Evolutionary conservation across 23 tunicate species (phyloP).

Genomic region (Ascidia mentula): DNA sequence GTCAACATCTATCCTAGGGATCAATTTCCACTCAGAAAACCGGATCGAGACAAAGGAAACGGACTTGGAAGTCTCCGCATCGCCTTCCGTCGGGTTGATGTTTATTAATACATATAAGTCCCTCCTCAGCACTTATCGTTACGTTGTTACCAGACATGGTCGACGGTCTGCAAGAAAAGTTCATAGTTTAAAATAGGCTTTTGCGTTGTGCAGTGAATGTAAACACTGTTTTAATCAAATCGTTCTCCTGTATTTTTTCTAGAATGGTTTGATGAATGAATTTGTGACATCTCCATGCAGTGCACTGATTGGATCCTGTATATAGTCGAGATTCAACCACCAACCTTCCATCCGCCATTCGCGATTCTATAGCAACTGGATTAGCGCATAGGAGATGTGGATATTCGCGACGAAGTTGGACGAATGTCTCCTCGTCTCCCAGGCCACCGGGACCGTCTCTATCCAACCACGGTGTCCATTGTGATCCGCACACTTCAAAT

Average conservation of each 20-base stretch:
- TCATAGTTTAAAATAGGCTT: too few species aligned
- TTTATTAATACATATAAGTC: conserved; percentile 36
- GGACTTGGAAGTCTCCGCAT: conserved; percentile 72
- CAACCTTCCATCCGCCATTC: conserved; percentile 60
- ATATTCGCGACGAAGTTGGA: conserved; percentile 14
- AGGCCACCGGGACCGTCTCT: conserved; percentile 54
- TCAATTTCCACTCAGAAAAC: neutral
- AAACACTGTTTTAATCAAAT: too few species aligned
- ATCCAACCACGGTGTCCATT: conserved; percentile 78
- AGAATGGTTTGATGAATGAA: too few species aligned
- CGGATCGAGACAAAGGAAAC: conserved; percentile 68
- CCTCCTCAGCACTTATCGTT: conserved; percentile 28
- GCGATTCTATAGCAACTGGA: conserved; percentile 70
- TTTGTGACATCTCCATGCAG: too few species aligned
- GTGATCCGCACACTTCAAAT: conserved; percentile 47
- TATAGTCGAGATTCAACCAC: neutral
- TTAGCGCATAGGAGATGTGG: conserved; percentile 30
- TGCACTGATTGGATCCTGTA: too few species aligned
- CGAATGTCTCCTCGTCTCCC: conserved; percentile 52
- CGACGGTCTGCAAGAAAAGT: conserved; percentile 29
- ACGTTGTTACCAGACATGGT: conserved; percentile 50
- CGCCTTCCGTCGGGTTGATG: conserved; percentile 44
- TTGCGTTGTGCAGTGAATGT: too few species aligned
- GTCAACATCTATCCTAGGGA: neutral
- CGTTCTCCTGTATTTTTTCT: too few species aligned